These are phyloP conservation scores for Scaptomyza reducta DNA, from an alignment of 2,888 invertebrate species.

Conservation along the genomic window DNA sequence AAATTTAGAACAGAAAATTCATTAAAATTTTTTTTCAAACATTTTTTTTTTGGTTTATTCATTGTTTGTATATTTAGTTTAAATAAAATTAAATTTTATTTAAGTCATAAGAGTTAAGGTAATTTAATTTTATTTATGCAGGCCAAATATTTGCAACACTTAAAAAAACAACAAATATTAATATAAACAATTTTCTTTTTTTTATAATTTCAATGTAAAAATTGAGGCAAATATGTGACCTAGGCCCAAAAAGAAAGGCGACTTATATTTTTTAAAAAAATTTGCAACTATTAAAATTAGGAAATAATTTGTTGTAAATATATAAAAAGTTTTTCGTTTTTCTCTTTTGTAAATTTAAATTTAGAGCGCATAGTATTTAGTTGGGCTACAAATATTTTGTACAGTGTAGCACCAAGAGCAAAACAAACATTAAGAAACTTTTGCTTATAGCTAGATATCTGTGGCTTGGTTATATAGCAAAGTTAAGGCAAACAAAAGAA, in stretches of 20 bases:
- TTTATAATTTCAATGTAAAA: slow-evolving; percentile 14
- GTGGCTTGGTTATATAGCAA: slow-evolving; percentile 31
- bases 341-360: slow-evolving; percentile 30
- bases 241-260: slow-evolving; percentile 4
- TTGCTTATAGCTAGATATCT: slow-evolving; percentile 47
- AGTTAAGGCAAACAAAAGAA: slow-evolving; percentile 26
- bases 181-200: slow-evolving; percentile 4
- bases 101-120: slow-evolving; percentile 65
- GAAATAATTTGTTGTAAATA: slow-evolving; percentile 55
- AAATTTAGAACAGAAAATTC: slow-evolving; percentile 46
- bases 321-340: slow-evolving; percentile 28
- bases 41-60: slow-evolving; percentile 64
- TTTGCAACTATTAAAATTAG: slow-evolving; percentile 73
- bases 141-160: slow-evolving; percentile 35
- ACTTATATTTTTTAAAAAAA: slow-evolving; percentile 45
- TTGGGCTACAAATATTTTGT: slow-evolving; percentile 32
- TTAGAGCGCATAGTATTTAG: slow-evolving; percentile 41
- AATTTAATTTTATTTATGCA: slow-evolving; percentile 31
- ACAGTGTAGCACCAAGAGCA: slow-evolving; percentile 24
- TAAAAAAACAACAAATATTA: slow-evolving; percentile 29
- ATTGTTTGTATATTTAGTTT: slow-evolving; percentile 44
- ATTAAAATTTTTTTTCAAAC: slow-evolving; percentile 31
- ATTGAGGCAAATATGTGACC: slow-evolving; percentile 33
- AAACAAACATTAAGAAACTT: slow-evolving; percentile 19
- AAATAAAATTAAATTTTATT: slow-evolving; percentile 75